Percentiles rank a stretch among this genome's conserved stretches.
Conservation (phyloP, 2,888 invertebrate genomes). For the Ochropleura plecta region DNA sequence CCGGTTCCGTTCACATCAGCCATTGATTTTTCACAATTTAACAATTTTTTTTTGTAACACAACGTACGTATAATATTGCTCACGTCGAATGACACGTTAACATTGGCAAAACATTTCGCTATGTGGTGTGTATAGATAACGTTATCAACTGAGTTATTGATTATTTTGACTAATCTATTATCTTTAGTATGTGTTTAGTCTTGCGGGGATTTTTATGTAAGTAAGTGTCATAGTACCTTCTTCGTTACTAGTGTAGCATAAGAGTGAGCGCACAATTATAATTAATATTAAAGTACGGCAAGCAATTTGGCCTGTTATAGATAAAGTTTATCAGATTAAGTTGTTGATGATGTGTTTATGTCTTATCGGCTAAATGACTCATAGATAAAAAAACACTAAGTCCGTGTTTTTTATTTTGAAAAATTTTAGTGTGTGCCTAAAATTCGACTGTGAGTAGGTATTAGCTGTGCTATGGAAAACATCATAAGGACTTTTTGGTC, state of each 20-base stretch:
- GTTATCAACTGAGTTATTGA: slow-evolving; percentile 82
- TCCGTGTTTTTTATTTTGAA: slow-evolving; percentile 1
- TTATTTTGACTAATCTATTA: slow-evolving; percentile 79
- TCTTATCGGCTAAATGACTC: slow-evolving; percentile 18
- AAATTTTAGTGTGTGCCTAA: background rate
- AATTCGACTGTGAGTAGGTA: background rate
- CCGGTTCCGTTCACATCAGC: slow-evolving; percentile 64
- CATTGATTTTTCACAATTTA: slow-evolving; percentile 67
- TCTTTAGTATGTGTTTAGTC: slow-evolving; percentile 64
- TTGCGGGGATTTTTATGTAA: slow-evolving; percentile 56
- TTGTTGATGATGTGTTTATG: slow-evolving; percentile 4
- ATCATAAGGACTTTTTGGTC: background rate
- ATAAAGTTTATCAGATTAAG: slow-evolving; percentile 38
- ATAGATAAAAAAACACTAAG: slow-evolving; percentile 10
- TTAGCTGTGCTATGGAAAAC: background rate
- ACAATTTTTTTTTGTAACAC: slow-evolving; percentile 21
- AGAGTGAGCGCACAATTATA: slow-evolving; percentile 1
- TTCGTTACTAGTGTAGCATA: slow-evolving; percentile 11
- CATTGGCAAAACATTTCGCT: slow-evolving; percentile 68
- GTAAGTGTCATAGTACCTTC: slow-evolving; percentile 17
- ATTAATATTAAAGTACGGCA: slow-evolving; percentile 17
- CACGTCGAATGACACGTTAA: slow-evolving; percentile 61
- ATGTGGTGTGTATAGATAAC: slow-evolving; percentile 68
- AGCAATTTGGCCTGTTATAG: slow-evolving; percentile 1
- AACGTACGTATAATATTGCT: slow-evolving; percentile 47